phyloP scores from a whole-genome alignment of 1,140 invertebrate genomes.

The Papilio glaucus region DNA sequence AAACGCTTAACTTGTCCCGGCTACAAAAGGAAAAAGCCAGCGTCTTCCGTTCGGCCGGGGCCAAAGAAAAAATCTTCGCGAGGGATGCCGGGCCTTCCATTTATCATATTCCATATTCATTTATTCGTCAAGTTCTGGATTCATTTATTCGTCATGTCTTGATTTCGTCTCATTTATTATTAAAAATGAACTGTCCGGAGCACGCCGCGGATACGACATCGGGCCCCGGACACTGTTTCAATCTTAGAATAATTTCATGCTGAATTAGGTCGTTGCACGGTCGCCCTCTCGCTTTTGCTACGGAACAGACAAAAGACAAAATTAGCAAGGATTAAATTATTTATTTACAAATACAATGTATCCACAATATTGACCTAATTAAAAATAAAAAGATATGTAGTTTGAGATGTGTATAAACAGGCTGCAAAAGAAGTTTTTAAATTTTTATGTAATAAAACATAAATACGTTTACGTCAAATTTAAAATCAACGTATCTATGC shows the following conservation, averaged over 20 bases:
- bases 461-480: too few species aligned
- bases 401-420: too few species aligned
- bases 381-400: neutral
- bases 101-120: slow-evolving; percentile 84
- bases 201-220: slow-evolving; percentile 74
- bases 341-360: neutral
- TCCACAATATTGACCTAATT: neutral
- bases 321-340: neutral
- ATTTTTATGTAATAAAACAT: too few species aligned
- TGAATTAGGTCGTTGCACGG: slow-evolving; percentile 69
- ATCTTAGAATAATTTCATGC: slow-evolving; percentile 80
- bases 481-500: too few species aligned
- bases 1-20: slow-evolving; percentile 81
- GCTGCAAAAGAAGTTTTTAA: too few species aligned
- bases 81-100: slow-evolving; percentile 78
- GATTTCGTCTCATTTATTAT: slow-evolving; percentile 85
- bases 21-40: slow-evolving; percentile 83
- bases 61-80: slow-evolving; percentile 82
- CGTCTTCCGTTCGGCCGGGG: slow-evolving; percentile 80
- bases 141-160: slow-evolving; percentile 85
- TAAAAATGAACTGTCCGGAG: slow-evolving; percentile 84
- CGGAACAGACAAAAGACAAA: slow-evolving; percentile 9
- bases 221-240: slow-evolving; percentile 76
- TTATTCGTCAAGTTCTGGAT: slow-evolving; percentile 84
- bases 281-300: slow-evolving; percentile 42